phyloP scores from a whole-genome alignment of 2,113 vertebrate species.

The Meleagris gallopavo region DNA sequence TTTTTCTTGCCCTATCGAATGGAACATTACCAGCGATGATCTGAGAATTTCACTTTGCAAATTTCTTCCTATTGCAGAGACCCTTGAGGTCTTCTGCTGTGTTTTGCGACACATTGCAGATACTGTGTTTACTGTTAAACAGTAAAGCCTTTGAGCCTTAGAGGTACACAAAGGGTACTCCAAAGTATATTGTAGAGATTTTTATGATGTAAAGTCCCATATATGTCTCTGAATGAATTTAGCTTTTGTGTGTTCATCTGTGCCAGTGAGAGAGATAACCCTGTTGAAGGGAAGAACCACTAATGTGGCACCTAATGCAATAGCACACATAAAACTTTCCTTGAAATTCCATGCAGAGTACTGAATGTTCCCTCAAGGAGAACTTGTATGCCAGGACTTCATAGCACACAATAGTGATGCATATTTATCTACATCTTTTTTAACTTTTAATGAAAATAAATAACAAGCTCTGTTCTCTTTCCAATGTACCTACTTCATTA shows the following conservation, averaged over 20 bases:
- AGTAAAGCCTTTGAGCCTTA: not conserved
- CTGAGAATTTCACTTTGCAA: not conserved
- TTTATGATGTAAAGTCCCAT: not conserved
- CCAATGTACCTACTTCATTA: not conserved
- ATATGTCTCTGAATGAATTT: not conserved
- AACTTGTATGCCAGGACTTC: not conserved
- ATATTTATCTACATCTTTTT: not conserved
- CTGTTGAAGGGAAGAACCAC: not conserved
- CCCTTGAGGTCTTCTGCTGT: not conserved
- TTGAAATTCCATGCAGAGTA: not conserved
- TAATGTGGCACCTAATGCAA: not conserved
- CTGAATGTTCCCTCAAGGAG: accelerated
- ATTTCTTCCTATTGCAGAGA: not conserved
- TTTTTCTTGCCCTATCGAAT: not conserved
- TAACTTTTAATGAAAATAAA: not conserved
- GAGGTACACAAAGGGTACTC: not conserved
- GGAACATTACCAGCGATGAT: not conserved
- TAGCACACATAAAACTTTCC: not conserved
- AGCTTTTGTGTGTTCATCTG: not conserved
- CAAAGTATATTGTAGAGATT: not conserved
- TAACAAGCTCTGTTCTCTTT: not conserved
- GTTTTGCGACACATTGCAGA: not conserved
- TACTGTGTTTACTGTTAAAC: not conserved
- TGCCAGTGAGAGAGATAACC: not conserved
- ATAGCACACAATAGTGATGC: not conserved